phyloP scores from a whole-genome alignment of 1,140 invertebrate species.

The Drosophila ercepeae region DNA sequence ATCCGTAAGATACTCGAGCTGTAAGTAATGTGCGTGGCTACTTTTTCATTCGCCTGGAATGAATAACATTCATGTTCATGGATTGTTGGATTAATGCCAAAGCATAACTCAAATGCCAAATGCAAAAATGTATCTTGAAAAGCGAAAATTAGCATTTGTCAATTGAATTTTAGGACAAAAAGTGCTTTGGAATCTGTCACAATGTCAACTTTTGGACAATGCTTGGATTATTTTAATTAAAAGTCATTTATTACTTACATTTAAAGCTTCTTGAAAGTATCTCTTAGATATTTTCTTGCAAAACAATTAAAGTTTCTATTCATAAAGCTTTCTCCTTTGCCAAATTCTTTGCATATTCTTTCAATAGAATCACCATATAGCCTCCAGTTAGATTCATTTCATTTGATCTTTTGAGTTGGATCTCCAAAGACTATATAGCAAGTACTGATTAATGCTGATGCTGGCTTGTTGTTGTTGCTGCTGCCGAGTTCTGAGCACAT shows the following conservation, averaged over 20 bases:
- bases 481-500: constrained; percentile 50
- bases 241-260: background rate
- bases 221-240: background rate
- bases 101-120: constrained; percentile 57
- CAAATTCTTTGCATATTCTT: constrained; percentile 31
- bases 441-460: constrained; percentile 35
- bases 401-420: constrained; percentile 24
- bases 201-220: too few relatives aligned
- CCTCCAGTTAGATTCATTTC: constrained; percentile 34
- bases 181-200: background rate
- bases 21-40: constrained; percentile 62
- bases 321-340: constrained; percentile 22
- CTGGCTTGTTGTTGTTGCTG: constrained; percentile 11
- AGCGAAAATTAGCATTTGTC: constrained; percentile 27
- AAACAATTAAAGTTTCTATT: background rate
- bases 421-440: constrained; percentile 42
- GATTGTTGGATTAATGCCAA: constrained; percentile 61
- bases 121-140: constrained; percentile 43
- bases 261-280: too few relatives aligned
- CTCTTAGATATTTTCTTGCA: too few relatives aligned
- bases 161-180: background rate
- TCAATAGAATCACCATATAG: constrained; percentile 20
- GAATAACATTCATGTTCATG: constrained; percentile 63
- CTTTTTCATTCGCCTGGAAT: constrained; percentile 57
- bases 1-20: constrained; percentile 3